phyloP scores from a whole-genome alignment of 2,113 vertebrate genomes.

The Isurus oxyrinchus region DNA sequence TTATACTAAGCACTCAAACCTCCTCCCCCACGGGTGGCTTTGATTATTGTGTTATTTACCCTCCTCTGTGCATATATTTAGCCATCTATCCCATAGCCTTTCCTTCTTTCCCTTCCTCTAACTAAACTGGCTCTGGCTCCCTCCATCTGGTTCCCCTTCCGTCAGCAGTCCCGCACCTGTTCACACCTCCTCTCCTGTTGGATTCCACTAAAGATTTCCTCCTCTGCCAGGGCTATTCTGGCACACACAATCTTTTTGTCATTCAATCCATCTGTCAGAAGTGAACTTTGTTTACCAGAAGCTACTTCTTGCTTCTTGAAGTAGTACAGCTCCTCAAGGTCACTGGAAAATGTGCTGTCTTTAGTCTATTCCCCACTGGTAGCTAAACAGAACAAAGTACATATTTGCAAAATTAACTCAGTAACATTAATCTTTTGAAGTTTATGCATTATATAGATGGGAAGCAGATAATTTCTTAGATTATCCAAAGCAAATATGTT shows the following conservation, averaged over 20 bases:
- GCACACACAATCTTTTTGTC: constrained; percentile 99
- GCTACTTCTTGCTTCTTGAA: constrained; percentile 99
- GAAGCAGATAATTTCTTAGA: neutral
- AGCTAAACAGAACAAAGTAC: neutral
- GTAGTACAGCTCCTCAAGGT: constrained; percentile 90
- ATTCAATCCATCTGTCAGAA: constrained; percentile 99
- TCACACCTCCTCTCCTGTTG: constrained; percentile 99
- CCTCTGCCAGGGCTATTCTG: constrained; percentile 99
- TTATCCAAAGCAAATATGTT: neutral
- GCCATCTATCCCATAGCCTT: constrained; percentile 73
- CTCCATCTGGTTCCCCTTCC: constrained; percentile 99
- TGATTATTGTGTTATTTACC: constrained; percentile 73
- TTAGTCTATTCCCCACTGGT: constrained; percentile 52
- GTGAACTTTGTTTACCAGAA: constrained; percentile 99
- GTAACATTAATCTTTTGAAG: constrained; percentile 25
- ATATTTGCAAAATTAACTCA: constrained; percentile 23
- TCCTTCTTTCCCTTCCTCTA: constrained; percentile 92
- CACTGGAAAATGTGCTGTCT: constrained; percentile 76
- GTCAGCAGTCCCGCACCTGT: constrained; percentile 99
- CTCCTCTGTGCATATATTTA: constrained; percentile 74
- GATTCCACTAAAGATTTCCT: constrained; percentile 90
- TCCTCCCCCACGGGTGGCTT: constrained; percentile 70
- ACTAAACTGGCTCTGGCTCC: constrained; percentile 99
- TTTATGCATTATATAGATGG: neutral
- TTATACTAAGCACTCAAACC: constrained; percentile 15